Base-by-base conservation (phyloP, 2,888 invertebrate genomes). In the Acrobasis consociella region DNA sequence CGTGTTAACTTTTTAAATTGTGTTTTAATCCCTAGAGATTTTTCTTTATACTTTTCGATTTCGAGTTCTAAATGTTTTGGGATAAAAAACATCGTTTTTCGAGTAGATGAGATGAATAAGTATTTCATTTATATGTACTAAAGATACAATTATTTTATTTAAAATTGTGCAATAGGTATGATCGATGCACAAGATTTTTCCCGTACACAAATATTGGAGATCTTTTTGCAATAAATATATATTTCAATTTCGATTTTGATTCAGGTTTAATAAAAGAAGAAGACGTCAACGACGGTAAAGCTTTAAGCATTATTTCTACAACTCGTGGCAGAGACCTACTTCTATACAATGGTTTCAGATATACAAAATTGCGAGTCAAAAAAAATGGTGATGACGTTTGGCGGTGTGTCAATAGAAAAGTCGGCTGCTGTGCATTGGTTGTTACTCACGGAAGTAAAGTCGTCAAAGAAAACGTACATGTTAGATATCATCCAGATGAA, bases 331-430 rank as follows among this genome's bases (percentile, higher is more conserved):
- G 31, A 5, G 49, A 60, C 49, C 15, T 56, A 15, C 59, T 59
- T 9, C 38, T 59, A 15, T 49, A 50, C 37, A 59, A 59, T 10
- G 59, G 59, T 10, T 59, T 37, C 16, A 59, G 50, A 37, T 59
- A 50, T n/a, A 59, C 59, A 9, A 59, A 37, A 59, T 5, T 15
- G 13, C 31, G 15, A 16, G n/a, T 31, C 1, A 37, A 15, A 13
- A 59, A 59, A 9, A 49, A 38, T 8, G 59, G 59, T 1, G 8
- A 16, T 7, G 3, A 16, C 37, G 15, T 16, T 8, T 59, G 59
- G 59, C 59, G 59, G 9, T 59, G 59, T 38, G 9, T 7, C n/a
- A 59, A 37, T 7, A 50, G 38, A 16, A 5, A 9, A 9, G 9
- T 13, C 2, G 22, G 7, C 15, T 59, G 59, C 8, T 9, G 15